Evolutionary conservation across 2,888 invertebrate species (phyloP).

Genomic region (Lochmaea crataegi): DNA sequence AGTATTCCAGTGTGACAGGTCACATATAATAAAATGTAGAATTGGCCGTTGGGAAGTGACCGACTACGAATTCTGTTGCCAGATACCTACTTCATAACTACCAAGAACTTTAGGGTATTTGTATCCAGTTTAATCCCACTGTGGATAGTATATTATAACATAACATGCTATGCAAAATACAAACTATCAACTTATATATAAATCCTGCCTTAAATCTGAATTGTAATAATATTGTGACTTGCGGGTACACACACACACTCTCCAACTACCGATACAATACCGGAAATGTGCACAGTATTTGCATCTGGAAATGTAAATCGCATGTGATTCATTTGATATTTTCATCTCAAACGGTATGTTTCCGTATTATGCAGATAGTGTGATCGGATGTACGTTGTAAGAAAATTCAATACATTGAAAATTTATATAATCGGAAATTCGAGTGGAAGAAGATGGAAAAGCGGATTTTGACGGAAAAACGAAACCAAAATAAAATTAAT

Average conservation of each 20-base stretch:
- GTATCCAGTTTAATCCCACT: no score
- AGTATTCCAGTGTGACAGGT: no score
- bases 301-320: constrained; percentile 46
- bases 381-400: constrained; percentile 43
- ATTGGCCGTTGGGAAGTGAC: no score
- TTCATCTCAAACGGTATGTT: constrained; percentile 53
- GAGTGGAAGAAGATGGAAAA: no score
- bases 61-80: no score
- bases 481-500: no score
- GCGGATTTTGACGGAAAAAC: no score
- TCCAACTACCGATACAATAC: constrained; percentile 2
- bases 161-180: neutral
- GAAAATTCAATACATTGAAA: constrained; percentile 5
- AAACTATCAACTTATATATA: neutral
- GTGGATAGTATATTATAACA: no score
- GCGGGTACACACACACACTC: neutral
- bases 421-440: neutral
- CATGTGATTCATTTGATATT: constrained; percentile 53
- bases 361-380: constrained; percentile 50
- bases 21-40: no score
- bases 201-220: neutral
- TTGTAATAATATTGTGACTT: neutral
- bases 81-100: no score
- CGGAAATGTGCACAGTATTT: constrained; percentile 37
- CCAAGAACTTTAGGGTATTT: no score